Evolutionary conservation across 2,797 vertebrate species (phyloP), one percentile per base, ranked within the genome.

Genomic region (Steatocranus sp.): DNA sequence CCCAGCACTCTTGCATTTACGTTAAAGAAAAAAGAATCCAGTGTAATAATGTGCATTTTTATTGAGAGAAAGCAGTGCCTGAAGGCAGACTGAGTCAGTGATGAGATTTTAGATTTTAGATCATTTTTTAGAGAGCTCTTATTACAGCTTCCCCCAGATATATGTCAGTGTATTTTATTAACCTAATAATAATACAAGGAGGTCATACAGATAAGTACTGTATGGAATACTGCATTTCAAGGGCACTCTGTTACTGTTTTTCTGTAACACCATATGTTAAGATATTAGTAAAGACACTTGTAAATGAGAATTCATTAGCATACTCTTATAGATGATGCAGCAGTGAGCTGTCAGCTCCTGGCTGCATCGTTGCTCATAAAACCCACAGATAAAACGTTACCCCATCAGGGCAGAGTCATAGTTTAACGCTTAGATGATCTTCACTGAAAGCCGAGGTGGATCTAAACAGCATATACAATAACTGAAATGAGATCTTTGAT

Each of bases 241-340:
- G 84, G 91, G 41, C 63, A 25, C 63, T 7, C 36, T 20, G 77
- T 78, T 49, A 43, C 58, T 76, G 53, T 78, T 88, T 83, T 46
- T 17, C 48, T 53, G 68, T 54, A 48, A 50, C 32, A 73, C 58
- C 80, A 83, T 87, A 88, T 89, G 87, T 86, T 80, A 25, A 86
- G 86, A 88, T 80, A 80, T 92, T 77, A 56, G 48, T 82, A 38
- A 80, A 79, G 77, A 75, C 36, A 41, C 87, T 81, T 86, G 81
- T 88, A 90, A 88, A 92, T 80, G 75, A 85, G 73, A 88, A 80
- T 61, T 81, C 86, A 90, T 93, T 90, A 87, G 78, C 85, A 85
- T 84, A 38, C 66, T 68, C 51, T 81, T 85, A 86, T 80, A 86
- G 78, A 82, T 61, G 80, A 75, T 75, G 87, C 86, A 77, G 85